phyloP scores from a whole-genome alignment of 53 echinoderm and acorn worm genomes.

The Paelopatides confundens region DNA sequence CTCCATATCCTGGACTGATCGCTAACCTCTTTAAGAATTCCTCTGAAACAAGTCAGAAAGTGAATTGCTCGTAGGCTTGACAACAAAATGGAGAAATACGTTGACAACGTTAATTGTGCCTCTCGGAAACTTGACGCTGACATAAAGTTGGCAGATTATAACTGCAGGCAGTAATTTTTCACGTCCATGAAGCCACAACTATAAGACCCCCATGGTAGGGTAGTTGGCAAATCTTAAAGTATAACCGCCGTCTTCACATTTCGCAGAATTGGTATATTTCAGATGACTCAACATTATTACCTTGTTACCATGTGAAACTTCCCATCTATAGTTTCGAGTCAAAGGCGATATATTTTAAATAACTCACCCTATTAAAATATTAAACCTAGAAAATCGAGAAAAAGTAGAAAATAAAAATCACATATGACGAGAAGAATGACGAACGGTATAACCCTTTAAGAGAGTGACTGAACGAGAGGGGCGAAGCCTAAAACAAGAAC shows the following conservation, averaged over 20 bases:
- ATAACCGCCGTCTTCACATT: not conserved
- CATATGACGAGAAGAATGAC: too few relatives aligned
- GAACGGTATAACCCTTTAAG: not conserved
- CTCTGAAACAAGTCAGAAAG: slow-evolving; percentile 32
- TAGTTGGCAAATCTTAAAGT: slow-evolving; percentile 3
- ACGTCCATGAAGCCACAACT: slow-evolving; percentile 30
- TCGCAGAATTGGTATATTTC: slow-evolving; percentile 30
- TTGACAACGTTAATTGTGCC: slow-evolving; percentile 45
- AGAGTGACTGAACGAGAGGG: not conserved
- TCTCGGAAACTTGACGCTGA: slow-evolving; percentile 27
- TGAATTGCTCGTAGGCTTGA: slow-evolving; percentile 39
- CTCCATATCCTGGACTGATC: not conserved
- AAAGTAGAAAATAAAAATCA: too few relatives aligned
- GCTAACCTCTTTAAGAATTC: slow-evolving; percentile 25
- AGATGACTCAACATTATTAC: not conserved
- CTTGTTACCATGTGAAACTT: not conserved
- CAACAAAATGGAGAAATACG: slow-evolving; percentile 43
- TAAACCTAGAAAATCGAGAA: not conserved
- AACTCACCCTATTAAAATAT: not conserved
- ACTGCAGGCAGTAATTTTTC: slow-evolving; percentile 35
- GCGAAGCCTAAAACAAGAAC: slow-evolving; percentile 10
- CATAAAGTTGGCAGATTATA: slow-evolving; percentile 47
- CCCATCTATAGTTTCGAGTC: not conserved
- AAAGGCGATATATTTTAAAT: not conserved
- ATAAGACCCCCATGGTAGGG: slow-evolving; percentile 40